phyloP scores from a whole-genome alignment of 2,797 vertebrate species.

The Meda fulgida region DNA sequence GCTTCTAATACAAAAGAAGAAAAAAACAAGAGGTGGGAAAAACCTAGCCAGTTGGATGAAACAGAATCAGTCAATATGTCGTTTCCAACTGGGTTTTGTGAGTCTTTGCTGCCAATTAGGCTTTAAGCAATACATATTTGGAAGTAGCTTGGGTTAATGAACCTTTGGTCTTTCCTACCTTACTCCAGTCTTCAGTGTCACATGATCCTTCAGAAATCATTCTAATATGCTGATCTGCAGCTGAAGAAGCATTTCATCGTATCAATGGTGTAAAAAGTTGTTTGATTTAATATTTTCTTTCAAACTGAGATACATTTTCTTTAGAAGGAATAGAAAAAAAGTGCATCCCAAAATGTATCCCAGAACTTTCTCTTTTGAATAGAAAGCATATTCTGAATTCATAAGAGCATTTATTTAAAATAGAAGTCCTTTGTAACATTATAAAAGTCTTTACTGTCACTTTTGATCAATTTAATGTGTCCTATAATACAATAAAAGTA shows the following conservation, averaged over 20 bases:
- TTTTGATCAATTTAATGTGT: background rate
- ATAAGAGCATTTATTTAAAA: no score
- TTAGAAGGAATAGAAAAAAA: background rate
- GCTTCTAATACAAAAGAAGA: slow-evolving; percentile 2
- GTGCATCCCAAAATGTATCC: background rate
- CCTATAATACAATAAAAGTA: background rate
- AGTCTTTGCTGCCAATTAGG: background rate
- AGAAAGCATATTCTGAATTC: no score
- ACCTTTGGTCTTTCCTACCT: background rate
- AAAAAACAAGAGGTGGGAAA: slow-evolving; percentile 6
- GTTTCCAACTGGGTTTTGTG: slow-evolving; percentile 16
- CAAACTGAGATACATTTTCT: background rate
- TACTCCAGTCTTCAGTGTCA: no score
- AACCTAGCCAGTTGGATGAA: slow-evolving; percentile 21
- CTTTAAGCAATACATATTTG: background rate
- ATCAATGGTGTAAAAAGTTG: background rate
- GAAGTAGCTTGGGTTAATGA: background rate
- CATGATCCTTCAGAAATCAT: background rate
- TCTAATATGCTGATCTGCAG: background rate
- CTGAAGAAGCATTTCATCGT: background rate
- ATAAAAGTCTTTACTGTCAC: background rate
- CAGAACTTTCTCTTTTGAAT: background rate
- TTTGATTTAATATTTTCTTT: background rate
- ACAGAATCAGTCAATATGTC: slow-evolving; percentile 34
- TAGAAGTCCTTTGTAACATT: background rate